Base-by-base conservation (phyloP, 2,113 vertebrate genomes). In the Chroicocephalus ridibundus region DNA sequence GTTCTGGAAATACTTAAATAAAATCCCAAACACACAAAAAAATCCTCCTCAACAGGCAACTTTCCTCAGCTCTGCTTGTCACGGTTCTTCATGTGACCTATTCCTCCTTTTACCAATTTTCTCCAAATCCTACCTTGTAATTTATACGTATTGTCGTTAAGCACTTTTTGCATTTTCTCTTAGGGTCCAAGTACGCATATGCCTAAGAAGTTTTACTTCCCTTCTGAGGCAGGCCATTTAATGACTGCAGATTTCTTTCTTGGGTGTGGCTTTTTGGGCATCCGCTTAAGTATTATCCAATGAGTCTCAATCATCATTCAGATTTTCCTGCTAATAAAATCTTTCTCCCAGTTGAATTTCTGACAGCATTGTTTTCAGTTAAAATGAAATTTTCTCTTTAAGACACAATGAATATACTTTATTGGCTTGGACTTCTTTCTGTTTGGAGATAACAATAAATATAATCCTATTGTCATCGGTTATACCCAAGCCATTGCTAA, bases 281-380 rank as follows among this genome's bases (percentile, higher is more conserved):
- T 92, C 54, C 7, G 1, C 66, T 90, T 70, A 92, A 83, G 78
- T 90, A 80, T 91, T 93, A 94, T 90, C 89, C 82, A 95, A 82
- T 90, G 78, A 93, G 80, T 90, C n/a, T 86, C 85, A 92, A 79
- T 82, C 66, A 92, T 88, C n/a, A 4, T 92, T 93, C 60, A 58
- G 27, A 92, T 92, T 86, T 94, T 86, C 76, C 58, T 88, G 55
- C 62, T 96, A 85, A 94, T 93, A 91, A 92, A 88, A 13, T 34
- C 62, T 42, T 87, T 88, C 58, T 90, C 78, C 65, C 84, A 51
- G 34, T 3, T 96, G 82, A 94, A 82, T 91, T 96, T 92, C 58
- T 85, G 82, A 55, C 90, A 92, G n/a, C 58, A 93, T 90, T 86
- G 92, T 95, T 95, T 90, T 92, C 86, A 70, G 58, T n/a, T 88